A percentile compares a stretch with the other conserved stretches of the same genome.
These are phyloP conservation scores for Perca fluviatilis DNA, from an alignment of 2,113 vertebrate species.

Conservation along the genomic window DNA sequence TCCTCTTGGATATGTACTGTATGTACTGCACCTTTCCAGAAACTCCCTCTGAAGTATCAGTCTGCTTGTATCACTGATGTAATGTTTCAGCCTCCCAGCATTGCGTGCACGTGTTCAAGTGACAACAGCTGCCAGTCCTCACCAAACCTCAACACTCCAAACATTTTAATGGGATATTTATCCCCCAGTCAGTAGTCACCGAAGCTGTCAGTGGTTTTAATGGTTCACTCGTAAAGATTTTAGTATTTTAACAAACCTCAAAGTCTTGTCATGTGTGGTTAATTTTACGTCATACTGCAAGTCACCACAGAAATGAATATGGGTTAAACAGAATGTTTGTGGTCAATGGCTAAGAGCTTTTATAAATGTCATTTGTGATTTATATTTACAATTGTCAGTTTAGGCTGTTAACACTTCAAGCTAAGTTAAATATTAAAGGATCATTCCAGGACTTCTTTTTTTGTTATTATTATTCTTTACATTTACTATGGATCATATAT, in stretches of 20 bases:
- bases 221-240: slow-evolving; percentile 35
- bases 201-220: slow-evolving; percentile 29
- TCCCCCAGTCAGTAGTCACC: slow-evolving; percentile 42
- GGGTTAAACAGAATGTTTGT: slow-evolving; percentile 22
- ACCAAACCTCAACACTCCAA: slow-evolving; percentile 54
- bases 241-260: slow-evolving; percentile 60
- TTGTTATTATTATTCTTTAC: not conserved
- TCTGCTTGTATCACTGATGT: slow-evolving; percentile 26
- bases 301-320: slow-evolving; percentile 15
- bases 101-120: slow-evolving; percentile 55
- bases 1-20: slow-evolving; percentile 14
- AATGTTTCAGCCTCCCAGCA: slow-evolving; percentile 25
- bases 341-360: slow-evolving; percentile 1
- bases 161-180: slow-evolving; percentile 55
- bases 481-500: not conserved
- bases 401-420: not conserved
- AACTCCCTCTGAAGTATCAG: slow-evolving; percentile 40
- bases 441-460: not conserved
- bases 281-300: slow-evolving; percentile 6
- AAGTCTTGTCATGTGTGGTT: slow-evolving; percentile 14
- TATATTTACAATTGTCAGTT: slow-evolving; percentile 5
- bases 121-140: slow-evolving; percentile 62
- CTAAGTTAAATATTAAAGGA: not conserved
- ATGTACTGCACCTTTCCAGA: slow-evolving; percentile 34
- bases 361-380: slow-evolving; percentile 26